phyloP scores from a whole-genome alignment of 2,888 invertebrate genomes.

The Pyrgus malvae region DNA sequence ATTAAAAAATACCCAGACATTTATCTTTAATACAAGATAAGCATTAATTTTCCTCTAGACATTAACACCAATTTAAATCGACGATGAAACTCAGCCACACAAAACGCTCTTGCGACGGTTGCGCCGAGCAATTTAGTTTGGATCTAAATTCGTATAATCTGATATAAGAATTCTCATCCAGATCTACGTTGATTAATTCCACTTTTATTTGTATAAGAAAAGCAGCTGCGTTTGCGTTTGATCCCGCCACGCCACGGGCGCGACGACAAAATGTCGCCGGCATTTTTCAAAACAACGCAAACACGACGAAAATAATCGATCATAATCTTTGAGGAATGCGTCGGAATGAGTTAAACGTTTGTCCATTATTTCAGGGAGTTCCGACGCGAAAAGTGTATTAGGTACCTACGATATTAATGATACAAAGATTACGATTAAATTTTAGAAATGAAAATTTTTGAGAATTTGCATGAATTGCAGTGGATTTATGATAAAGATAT shows the following conservation, averaged over 20 bases:
- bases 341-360: conserved; percentile 32
- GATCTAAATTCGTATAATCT: conserved; percentile 32
- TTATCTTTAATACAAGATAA: too few relatives aligned
- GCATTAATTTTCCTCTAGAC: too few relatives aligned
- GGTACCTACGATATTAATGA: too few relatives aligned
- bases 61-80: too few relatives aligned
- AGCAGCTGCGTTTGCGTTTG: conserved; percentile 72
- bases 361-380: conserved; percentile 8
- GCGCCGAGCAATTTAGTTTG: conserved; percentile 20
- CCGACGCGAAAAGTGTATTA: too few relatives aligned
- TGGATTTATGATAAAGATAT: too few relatives aligned
- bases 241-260: conserved; percentile 69
- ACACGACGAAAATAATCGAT: conserved; percentile 75
- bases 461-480: too few relatives aligned
- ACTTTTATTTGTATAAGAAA: conserved; percentile 77
- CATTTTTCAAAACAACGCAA: conserved; percentile 68
- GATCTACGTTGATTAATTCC: conserved; percentile 69
- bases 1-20: too few relatives aligned
- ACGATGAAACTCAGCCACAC: too few relatives aligned
- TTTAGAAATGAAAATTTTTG: too few relatives aligned
- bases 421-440: too few relatives aligned
- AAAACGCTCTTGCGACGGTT: conserved; percentile 14
- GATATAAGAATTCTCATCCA: conserved; percentile 52
- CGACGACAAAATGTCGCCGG: conserved; percentile 67
- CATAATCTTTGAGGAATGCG: conserved; percentile 67